phyloP scores from a whole-genome alignment of 2,797 vertebrate genomes.

The Thaleichthys pacificus region DNA sequence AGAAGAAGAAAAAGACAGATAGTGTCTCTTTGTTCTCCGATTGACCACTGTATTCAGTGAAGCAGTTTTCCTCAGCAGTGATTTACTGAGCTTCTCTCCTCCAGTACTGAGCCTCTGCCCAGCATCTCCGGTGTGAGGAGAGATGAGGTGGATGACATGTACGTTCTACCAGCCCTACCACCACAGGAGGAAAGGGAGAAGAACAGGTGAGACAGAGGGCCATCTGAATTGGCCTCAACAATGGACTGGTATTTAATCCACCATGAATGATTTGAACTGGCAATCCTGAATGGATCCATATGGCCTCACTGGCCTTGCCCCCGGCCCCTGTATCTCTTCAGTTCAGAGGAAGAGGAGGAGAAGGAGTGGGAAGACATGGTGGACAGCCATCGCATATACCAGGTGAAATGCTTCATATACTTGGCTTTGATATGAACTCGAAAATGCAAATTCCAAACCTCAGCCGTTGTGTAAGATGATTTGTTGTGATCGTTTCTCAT shows the following conservation, averaged over 20 bases:
- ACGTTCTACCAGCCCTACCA: slow-evolving; percentile 84
- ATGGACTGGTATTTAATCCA: background rate
- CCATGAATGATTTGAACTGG: background rate
- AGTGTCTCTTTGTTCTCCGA: background rate
- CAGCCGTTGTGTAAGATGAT: background rate
- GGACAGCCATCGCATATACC: slow-evolving; percentile 71
- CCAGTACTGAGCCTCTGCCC: slow-evolving; percentile 81
- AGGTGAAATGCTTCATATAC: slow-evolving; percentile 69
- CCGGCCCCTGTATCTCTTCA: slow-evolving; percentile 43
- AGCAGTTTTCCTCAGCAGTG: background rate
- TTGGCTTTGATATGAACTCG: background rate
- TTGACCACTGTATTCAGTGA: background rate
- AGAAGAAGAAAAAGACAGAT: background rate
- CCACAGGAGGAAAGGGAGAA: slow-evolving; percentile 74
- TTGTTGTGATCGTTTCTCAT: background rate
- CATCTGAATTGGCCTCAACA: background rate
- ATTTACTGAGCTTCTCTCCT: background rate
- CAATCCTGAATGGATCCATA: background rate
- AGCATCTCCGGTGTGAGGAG: slow-evolving; percentile 84
- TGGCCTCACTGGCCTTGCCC: background rate
- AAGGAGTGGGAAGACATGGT: slow-evolving; percentile 76
- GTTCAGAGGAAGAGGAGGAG: slow-evolving; percentile 88
- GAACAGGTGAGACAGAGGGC: slow-evolving; percentile 75
- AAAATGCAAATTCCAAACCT: background rate
- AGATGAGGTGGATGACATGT: slow-evolving; percentile 87